Evolutionary conservation across 2,113 vertebrate genomes (phyloP), one percentile per base, ranked within the genome.

Genomic region (Equus przewalskii): DNA sequence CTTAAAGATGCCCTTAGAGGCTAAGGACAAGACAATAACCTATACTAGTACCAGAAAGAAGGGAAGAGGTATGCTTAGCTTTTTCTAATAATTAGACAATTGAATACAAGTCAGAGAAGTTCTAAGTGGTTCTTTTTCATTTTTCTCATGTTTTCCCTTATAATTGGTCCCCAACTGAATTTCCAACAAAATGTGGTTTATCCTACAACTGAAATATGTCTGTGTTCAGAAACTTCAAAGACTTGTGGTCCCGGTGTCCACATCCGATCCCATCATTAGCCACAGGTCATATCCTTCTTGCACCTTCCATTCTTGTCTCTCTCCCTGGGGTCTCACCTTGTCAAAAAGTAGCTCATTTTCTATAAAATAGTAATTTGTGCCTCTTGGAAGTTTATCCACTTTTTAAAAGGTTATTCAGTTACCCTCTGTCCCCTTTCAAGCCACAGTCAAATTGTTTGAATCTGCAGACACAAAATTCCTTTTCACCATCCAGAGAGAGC

Each of bases 331-430:
- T 95, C 92, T 87, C 65, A 80, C 24, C 10, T 64, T 88, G 83
- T 86, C 46, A 94, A 65, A 81, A 44, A 15, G 33, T 76, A 58
- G 95, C 86, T 96, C 16, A 22, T 84, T 90, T 92, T 84, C 90
- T 62, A 49, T 44, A 72, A 92, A 80, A 95, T 76, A 75, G 9
- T 72, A 36, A 94, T 88, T 80, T 87, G 46, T 69, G n/a, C 12
- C 72, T 90, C 49, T 90, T 56, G 88, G 58, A 95, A 93, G 51
- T 76, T n/a, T n/a, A 83, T 87, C 30, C 6, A 73, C 8, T 92
- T 96, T 90, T 22, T 0, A 15, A 92, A 92, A 88, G 58, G 79
- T 94, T 93, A 90, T 44, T 58, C 94, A 83, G 49, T 92, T 95
- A 75, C 51, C 58, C 69, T 89, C 62, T 86, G 67, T 62, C 62